These are phyloP conservation scores for Malurus cyaneus DNA, from an alignment of 2,113 vertebrate species.

Conservation along the genomic window DNA sequence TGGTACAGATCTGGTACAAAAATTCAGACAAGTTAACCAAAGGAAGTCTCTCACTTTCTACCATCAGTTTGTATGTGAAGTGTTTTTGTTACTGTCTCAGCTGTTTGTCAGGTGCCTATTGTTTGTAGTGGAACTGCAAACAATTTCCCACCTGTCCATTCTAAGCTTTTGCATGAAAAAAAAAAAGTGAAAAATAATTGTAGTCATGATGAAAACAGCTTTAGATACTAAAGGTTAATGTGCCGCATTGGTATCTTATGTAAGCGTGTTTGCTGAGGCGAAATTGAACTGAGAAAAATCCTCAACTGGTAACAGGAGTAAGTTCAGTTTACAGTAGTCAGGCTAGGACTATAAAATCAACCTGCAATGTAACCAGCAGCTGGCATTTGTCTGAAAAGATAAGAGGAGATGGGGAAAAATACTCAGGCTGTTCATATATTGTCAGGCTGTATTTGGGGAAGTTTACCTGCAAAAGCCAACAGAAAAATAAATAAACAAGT, in stretches of 20 bases:
- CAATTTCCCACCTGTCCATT: conserved; percentile 2
- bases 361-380: neutral
- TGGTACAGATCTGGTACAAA: neutral
- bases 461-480: neutral
- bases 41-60: neutral
- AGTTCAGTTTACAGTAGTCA: neutral
- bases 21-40: neutral
- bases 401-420: neutral
- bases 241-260: neutral
- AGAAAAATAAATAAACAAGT: neutral
- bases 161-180: neutral
- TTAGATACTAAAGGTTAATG: neutral
- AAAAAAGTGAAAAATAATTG: neutral
- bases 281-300: neutral
- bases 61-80: neutral
- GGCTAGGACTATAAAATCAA: neutral
- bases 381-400: neutral
- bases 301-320: neutral
- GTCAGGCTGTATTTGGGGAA: neutral
- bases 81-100: neutral
- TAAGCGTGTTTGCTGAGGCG: neutral
- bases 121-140: conserved; percentile 6
- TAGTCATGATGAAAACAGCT: neutral
- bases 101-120: neutral
- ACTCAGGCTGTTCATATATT: neutral